Evolutionary conservation across 2,888 invertebrate genomes (phyloP).

Genomic region (Cataglyphis altisquamis): DNA sequence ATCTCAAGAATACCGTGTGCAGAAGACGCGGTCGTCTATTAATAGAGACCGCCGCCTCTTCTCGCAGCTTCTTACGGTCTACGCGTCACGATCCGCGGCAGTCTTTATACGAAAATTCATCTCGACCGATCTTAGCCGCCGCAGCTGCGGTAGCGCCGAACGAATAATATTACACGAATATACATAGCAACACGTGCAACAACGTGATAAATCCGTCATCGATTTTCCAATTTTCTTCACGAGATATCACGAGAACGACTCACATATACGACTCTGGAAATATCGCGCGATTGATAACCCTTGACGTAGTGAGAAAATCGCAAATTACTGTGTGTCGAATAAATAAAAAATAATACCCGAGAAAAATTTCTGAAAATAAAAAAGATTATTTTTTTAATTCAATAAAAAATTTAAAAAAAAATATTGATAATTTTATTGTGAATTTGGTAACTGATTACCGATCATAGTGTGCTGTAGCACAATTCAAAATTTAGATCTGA

Average conservation of each 20-base stretch:
- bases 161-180: constrained; percentile 69
- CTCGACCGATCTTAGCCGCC: constrained; percentile 78
- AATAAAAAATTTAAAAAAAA: background rate
- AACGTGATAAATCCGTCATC: constrained; percentile 28
- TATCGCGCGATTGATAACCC: constrained; percentile 14
- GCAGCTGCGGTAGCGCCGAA: constrained; percentile 64
- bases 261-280: constrained; percentile 3
- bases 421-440: background rate
- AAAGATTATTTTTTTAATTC: constrained; percentile 12
- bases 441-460: constrained; percentile 1
- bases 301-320: constrained; percentile 7
- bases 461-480: background rate
- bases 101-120: constrained; percentile 79
- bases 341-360: background rate
- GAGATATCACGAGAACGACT: constrained; percentile 27
- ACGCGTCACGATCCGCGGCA: constrained; percentile 71
- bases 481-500: constrained; percentile 5
- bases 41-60: constrained; percentile 78
- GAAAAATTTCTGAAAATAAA: constrained; percentile 9
- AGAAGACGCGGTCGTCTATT: constrained; percentile 81
- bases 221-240: background rate
- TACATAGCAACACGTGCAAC: constrained; percentile 35
- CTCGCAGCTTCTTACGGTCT: constrained; percentile 71
- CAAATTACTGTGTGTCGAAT: constrained; percentile 3
- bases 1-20: constrained; percentile 76